Evolutionary conservation across 2,797 vertebrate genomes (phyloP).

Genomic region (Galago senegalensis): DNA sequence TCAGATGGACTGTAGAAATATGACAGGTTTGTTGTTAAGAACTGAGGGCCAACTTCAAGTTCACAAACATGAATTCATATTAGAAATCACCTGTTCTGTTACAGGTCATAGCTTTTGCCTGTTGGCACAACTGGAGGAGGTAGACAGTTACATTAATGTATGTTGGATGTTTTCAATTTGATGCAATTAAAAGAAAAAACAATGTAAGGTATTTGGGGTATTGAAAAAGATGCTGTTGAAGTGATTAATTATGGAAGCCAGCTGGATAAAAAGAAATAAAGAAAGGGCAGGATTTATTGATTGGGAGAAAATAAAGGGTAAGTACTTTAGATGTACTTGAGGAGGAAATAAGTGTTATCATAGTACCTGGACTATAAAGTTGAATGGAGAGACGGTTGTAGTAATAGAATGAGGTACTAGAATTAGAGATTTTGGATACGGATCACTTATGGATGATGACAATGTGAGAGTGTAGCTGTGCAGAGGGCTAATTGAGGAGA

Average conservation of each 20-base stretch:
- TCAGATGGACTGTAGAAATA: background rate
- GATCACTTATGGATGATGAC: background rate
- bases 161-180: background rate
- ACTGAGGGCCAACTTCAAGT: background rate
- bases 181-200: background rate
- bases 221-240: background rate
- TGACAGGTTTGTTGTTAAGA: background rate
- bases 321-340: background rate
- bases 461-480: background rate
- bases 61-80: conserved; percentile 6
- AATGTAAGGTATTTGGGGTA: background rate
- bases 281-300: background rate
- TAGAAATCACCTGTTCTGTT: background rate
- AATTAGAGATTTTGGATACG: background rate
- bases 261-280: background rate
- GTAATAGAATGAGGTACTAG: background rate
- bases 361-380: conserved; percentile 2
- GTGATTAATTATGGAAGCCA: background rate
- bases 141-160: background rate
- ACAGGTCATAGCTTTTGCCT: background rate
- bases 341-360: background rate
- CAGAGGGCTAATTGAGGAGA: background rate
- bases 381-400: background rate
- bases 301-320: background rate
- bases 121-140: background rate